phyloP scores from a whole-genome alignment of 2,113 vertebrate species.

The Eptesicus fuscus region DNA sequence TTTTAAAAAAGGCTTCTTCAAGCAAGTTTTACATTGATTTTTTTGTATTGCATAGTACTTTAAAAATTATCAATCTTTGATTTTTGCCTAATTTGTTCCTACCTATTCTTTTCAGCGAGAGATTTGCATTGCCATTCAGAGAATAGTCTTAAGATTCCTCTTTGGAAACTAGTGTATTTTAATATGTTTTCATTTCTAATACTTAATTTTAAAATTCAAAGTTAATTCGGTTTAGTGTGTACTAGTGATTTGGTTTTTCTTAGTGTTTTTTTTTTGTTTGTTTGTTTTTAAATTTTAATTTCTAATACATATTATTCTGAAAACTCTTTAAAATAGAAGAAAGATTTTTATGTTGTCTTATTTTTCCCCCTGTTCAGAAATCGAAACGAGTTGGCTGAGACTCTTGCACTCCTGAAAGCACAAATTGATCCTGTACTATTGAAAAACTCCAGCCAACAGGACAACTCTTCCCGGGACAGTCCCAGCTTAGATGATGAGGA shows the following conservation, averaged over 20 bases:
- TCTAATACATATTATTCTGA: background rate
- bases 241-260: background rate
- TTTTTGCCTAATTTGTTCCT: background rate
- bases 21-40: background rate
- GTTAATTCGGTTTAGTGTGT: background rate
- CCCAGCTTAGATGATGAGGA: slow-evolving; percentile 85
- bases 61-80: background rate
- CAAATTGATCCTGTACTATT: slow-evolving; percentile 91
- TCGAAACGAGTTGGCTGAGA: slow-evolving; percentile 94
- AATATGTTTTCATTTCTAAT: background rate
- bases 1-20: background rate
- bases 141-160: background rate
- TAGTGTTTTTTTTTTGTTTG: background rate
- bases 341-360: slow-evolving; percentile 53
- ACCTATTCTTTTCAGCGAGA: background rate
- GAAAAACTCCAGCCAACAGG: slow-evolving; percentile 83
- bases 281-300: background rate
- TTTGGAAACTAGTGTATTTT: background rate
- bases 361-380: slow-evolving; percentile 82
- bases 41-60: background rate
- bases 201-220: slow-evolving; percentile 23
- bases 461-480: slow-evolving; percentile 82
- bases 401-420: slow-evolving; percentile 93
- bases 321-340: slow-evolving; percentile 27
- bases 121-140: background rate